Evolutionary conservation across 2,888 invertebrate species (phyloP).

Genomic region (Conus canariensis): DNA sequence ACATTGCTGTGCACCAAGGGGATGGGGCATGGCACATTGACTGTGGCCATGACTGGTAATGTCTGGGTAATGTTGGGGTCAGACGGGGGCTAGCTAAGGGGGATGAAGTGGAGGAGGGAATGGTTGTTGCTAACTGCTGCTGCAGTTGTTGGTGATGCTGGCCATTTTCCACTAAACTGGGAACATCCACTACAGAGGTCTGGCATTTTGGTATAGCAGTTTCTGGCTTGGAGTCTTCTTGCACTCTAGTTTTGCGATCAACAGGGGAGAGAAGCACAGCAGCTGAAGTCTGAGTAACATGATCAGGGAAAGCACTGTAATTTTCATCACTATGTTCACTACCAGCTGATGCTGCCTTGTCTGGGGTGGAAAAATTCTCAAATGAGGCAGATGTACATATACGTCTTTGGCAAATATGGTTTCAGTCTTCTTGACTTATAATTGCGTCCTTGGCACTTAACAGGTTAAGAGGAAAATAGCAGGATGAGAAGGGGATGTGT

Average conservation of each 20-base stretch:
- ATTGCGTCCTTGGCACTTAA: no score
- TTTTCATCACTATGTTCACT: slow-evolving; percentile 20
- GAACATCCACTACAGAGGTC: no score
- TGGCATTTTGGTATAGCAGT: background rate
- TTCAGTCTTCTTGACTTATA: no score
- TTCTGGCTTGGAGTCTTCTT: background rate
- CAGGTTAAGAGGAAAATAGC: no score
- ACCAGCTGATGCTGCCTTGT: slow-evolving; percentile 36
- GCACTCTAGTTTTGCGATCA: slow-evolving; percentile 66
- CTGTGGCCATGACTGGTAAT: slow-evolving; percentile 57
- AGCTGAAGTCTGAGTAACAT: slow-evolving; percentile 35
- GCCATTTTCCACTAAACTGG: no score
- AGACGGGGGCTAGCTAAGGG: slow-evolving; percentile 21
- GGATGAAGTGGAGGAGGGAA: background rate
- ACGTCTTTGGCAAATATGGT: no score
- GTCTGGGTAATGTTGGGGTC: slow-evolving; percentile 45
- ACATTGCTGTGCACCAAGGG: slow-evolving; percentile 68
- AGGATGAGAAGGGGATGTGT: no score
- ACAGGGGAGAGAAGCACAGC: slow-evolving; percentile 71
- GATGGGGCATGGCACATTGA: slow-evolving; percentile 68
- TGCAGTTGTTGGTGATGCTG: no score
- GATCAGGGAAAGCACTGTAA: slow-evolving; percentile 25
- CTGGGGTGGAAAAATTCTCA: slow-evolving; percentile 27
- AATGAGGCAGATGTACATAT: no score
- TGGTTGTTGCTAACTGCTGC: slow-evolving; percentile 28